Percentiles rank a stretch among this genome's conserved stretches.
Conservation (phyloP, 2,113 vertebrate genomes). For the Petrocephalus zakoni region DNA sequence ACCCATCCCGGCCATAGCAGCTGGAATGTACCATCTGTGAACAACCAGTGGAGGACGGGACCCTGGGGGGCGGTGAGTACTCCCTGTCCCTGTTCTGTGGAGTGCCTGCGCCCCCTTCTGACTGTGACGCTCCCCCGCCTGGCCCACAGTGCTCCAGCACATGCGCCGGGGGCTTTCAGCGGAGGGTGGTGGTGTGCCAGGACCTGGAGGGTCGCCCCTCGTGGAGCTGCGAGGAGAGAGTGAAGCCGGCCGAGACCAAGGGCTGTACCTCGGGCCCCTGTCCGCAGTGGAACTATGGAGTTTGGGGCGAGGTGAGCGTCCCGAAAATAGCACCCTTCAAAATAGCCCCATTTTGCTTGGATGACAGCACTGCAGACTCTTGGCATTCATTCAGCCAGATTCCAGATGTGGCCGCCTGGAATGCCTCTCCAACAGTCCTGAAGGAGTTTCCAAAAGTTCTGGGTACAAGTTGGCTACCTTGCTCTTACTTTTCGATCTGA, state of each 20-base stretch:
- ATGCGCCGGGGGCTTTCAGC: constrained; percentile 81
- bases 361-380: too few species aligned
- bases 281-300: constrained; percentile 84
- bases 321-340: neutral
- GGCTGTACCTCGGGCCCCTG: constrained; percentile 85
- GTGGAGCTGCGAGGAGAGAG: constrained; percentile 68
- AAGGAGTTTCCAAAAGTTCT: too few species aligned
- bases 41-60: constrained; percentile 91
- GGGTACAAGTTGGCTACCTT: too few species aligned
- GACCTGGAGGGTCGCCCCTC: constrained; percentile 77
- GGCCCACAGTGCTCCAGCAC: constrained; percentile 82
- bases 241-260: constrained; percentile 78
- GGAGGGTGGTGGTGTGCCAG: constrained; percentile 87
- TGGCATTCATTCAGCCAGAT: too few species aligned
- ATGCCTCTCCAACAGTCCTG: too few species aligned
- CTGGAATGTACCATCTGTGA: constrained; percentile 63
- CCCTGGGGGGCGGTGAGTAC: constrained; percentile 91
- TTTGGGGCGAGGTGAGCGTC: constrained; percentile 85
- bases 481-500: too few species aligned
- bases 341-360: neutral
- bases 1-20: constrained; percentile 64
- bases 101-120: neutral
- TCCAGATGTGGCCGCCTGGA: too few species aligned
- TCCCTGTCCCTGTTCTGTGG: neutral
- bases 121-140: neutral